Evolutionary conservation across 2,888 invertebrate species (phyloP).

Genomic region (Hirtodrosophila trivittata): DNA sequence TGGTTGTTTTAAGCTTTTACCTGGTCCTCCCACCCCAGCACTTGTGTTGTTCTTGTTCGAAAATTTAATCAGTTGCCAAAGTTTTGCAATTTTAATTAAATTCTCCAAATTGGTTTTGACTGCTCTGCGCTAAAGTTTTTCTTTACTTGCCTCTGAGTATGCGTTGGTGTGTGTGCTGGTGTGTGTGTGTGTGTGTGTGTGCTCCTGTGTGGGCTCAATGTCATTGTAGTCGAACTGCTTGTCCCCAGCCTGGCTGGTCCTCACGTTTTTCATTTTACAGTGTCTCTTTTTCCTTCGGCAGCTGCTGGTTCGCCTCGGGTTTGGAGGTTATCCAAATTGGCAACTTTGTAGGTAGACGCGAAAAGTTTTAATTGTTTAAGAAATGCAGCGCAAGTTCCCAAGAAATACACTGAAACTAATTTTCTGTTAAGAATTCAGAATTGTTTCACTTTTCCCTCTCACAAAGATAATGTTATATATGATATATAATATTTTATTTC

Average conservation of each 20-base stretch:
- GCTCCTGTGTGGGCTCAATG: slow-evolving; percentile 14
- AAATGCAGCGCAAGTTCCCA: slow-evolving; percentile 48
- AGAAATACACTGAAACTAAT: slow-evolving; percentile 36
- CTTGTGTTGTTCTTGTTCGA: slow-evolving; percentile 58
- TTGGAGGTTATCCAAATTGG: slow-evolving; percentile 77
- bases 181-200: slow-evolving; percentile 5
- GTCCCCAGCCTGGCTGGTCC: slow-evolving; percentile 10
- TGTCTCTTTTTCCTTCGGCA: slow-evolving; percentile 40
- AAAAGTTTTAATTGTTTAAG: slow-evolving; percentile 74
- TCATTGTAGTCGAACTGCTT: slow-evolving; percentile 45
- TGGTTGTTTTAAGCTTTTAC: slow-evolving; percentile 73
- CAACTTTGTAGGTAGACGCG: slow-evolving; percentile 74
- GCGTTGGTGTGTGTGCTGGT: slow-evolving; percentile 9
- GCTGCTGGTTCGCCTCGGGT: slow-evolving; percentile 48
- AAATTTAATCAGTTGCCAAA: slow-evolving; percentile 82
- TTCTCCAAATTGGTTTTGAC: slow-evolving; percentile 82
- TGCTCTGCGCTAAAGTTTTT: slow-evolving; percentile 77
- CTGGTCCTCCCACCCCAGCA: slow-evolving; percentile 31
- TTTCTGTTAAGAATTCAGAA: background rate
- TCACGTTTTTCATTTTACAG: slow-evolving; percentile 44
- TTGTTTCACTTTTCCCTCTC: too few species aligned
- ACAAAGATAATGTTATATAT: too few species aligned
- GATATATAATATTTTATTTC: too few species aligned
- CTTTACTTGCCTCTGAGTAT: slow-evolving; percentile 38
- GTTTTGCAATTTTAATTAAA: slow-evolving; percentile 83